phyloP scores from a whole-genome alignment of 2,888 invertebrate species.

The Mythimna loreyi region DNA sequence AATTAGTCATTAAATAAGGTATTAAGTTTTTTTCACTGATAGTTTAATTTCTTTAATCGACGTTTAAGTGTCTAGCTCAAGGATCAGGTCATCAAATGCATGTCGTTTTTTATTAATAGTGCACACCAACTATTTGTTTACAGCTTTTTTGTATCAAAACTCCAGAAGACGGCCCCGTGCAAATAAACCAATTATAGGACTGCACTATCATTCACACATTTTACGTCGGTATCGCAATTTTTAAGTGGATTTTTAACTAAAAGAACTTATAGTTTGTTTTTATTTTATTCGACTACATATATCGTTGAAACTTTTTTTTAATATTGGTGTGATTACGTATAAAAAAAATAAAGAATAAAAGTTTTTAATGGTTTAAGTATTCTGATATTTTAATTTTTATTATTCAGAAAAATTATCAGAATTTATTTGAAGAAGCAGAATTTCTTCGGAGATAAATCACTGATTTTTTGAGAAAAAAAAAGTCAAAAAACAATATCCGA shows the following conservation, averaged over 20 bases:
- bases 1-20: slow-evolving; percentile 1
- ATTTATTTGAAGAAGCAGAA: neutral
- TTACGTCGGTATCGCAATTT: neutral
- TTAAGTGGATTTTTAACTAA: slow-evolving; percentile 6
- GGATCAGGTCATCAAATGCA: neutral
- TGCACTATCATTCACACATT: neutral
- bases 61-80: neutral
- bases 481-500: neutral
- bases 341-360: neutral
- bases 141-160: too few relatives aligned
- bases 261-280: neutral
- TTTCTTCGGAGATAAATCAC: neutral
- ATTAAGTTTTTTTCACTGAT: neutral
- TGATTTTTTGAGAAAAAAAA: too few relatives aligned
- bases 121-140: too few relatives aligned
- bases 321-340: too few relatives aligned
- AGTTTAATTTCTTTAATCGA: neutral
- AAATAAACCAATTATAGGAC: too few relatives aligned
- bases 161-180: too few relatives aligned
- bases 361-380: too few relatives aligned
- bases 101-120: neutral
- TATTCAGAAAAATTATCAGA: neutral
- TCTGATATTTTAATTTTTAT: too few relatives aligned
- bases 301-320: too few relatives aligned
- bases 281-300: too few relatives aligned